Evolutionary conservation across 2,888 invertebrate genomes (phyloP), one percentile per base, ranked within the genome.

Genomic region (Orthonevra nobilis): DNA sequence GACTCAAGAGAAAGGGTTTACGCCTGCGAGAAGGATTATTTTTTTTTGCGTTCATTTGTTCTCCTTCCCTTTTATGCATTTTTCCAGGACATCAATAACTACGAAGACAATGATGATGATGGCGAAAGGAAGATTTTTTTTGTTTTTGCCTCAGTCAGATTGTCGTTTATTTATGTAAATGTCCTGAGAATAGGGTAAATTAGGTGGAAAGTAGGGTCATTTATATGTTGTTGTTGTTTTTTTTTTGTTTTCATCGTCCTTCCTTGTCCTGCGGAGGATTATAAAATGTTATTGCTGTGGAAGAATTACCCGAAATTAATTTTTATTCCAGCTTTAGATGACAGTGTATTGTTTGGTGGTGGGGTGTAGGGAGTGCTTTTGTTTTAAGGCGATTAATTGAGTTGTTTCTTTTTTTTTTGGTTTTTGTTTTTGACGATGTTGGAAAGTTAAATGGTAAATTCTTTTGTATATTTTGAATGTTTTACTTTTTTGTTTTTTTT

Each of bases 141-240:
- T 30, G 32, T 32, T 14, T 44, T 36, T 19, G 17, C n/a, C n/a
- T 48, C 52, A 60, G 36, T 48, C 58, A 36, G 66, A 66, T 72
- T 61, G 79, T 42, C 79, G 48, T 73, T 79, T 73, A 79, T 73
- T 79, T 79, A 79, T 79, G 79, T 79, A 79, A 79, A 79, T 73
- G 68, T 73, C 68, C 73, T 50, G 40, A 73, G 73, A 79, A 79
- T 73, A 73, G 73, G 73, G 73, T 73, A 79, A 79, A 79, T 79
- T 79, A 79, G 79, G 79, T 79, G 73, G 79, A 79, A 79, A 79
- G 79, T 79, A 79, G 79, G 79, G 73, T 68, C 73, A 73, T 79
- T 79, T 79, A 56, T 68, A 56, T 73, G 66, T 61, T 79, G 34
- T 77, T 72, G 54, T 75, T 69, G 40, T 20, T 58, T 34, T 0